phyloP scores from a whole-genome alignment of 2,113 vertebrate genomes.

The Tursiops truncatus region DNA sequence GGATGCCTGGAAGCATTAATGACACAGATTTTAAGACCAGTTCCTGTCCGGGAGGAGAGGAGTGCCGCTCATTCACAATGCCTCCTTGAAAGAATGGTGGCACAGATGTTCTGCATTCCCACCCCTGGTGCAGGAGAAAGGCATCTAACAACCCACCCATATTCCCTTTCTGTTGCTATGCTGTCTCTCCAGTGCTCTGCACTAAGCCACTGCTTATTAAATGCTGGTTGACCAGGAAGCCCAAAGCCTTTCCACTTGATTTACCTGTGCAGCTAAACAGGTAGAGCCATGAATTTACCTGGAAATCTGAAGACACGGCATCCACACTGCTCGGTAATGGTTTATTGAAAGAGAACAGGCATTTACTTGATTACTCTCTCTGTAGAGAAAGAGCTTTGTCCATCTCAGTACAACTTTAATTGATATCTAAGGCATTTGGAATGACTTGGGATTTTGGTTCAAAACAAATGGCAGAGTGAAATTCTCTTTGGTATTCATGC shows the following conservation, averaged over 20 bases:
- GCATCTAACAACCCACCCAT: neutral
- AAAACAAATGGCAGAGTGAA: neutral
- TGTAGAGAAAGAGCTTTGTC: neutral
- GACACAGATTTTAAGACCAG: neutral
- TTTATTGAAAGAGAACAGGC: neutral
- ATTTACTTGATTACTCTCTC: neutral
- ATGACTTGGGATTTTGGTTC: neutral
- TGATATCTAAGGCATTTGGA: constrained; percentile 51
- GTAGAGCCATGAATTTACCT: neutral
- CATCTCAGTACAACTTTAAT: neutral
- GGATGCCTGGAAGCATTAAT: neutral
- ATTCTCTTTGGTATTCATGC: constrained; percentile 65
- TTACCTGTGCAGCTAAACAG: neutral
- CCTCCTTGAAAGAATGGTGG: neutral
- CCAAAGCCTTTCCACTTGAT: neutral
- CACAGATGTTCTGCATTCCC: neutral
- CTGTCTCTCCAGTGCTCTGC: neutral
- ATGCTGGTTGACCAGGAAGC: neutral
- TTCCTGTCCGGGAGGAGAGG: neutral
- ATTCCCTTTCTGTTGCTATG: neutral
- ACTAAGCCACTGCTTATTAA: neutral
- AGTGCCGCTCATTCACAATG: neutral
- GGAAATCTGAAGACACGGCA: neutral
- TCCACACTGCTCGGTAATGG: neutral
- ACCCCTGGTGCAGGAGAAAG: neutral